Conservation (phyloP, 2,888 invertebrate genomes). For the Pardosa pseudoannulata region DNA sequence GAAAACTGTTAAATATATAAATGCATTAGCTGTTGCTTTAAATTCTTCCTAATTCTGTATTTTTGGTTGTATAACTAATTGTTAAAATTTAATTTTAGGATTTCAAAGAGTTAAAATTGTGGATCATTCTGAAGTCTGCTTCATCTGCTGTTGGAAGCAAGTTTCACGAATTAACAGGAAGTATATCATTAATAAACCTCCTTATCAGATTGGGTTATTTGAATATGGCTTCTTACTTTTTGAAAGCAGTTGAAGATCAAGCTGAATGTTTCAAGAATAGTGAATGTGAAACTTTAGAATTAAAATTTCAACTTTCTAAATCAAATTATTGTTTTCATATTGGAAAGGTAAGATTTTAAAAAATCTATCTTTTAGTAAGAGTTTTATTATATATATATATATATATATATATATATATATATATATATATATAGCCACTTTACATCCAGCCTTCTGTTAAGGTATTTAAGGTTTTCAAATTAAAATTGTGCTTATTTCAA, state of each 20-base stretch:
- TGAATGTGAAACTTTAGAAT: not conserved
- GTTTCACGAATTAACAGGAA: slow-evolving; percentile 4
- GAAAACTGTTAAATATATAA: too few species aligned
- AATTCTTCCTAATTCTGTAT: too few species aligned
- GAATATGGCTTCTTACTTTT: slow-evolving; percentile 23
- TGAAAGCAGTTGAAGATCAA: slow-evolving; percentile 23
- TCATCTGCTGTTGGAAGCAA: slow-evolving; percentile 22
- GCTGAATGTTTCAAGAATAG: not conserved
- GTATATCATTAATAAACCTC: slow-evolving; percentile 25
- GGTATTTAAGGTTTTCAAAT: too few species aligned
- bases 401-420: too few species aligned
- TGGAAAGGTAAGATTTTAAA: slow-evolving; percentile 32
- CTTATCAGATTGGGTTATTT: slow-evolving; percentile 38
- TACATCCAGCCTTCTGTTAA: too few species aligned
- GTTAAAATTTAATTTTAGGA: slow-evolving; percentile 28
- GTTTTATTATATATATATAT: too few species aligned
- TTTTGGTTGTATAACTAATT: too few species aligned
- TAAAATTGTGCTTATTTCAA: too few species aligned
- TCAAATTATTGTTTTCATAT: slow-evolving; percentile 20
- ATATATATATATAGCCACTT: too few species aligned
- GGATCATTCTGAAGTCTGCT: slow-evolving; percentile 27
- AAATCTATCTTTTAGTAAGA: not conserved
- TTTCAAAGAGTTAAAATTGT: slow-evolving; percentile 38
- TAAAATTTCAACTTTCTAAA: slow-evolving; percentile 36
- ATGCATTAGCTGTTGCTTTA: not conserved